Evolutionary conservation across 2,113 vertebrate genomes (phyloP), one percentile per base, ranked within the genome.

Genomic region (Orthonyx spaldingii): DNA sequence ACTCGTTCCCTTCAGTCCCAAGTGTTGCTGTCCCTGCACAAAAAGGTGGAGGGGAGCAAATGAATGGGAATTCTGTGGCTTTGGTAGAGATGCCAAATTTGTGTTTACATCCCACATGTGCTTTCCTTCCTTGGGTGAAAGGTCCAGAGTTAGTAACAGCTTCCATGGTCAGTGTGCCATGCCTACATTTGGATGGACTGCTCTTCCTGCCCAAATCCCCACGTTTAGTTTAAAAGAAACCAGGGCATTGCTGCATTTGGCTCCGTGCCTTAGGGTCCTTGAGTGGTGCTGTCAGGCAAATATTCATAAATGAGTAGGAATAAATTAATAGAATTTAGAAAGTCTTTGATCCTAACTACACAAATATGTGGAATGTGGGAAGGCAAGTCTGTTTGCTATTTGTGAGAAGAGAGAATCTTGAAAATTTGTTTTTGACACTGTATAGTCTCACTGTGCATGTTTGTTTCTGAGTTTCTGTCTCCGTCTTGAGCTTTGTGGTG

Each of bases 391-490:
- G 50, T 80, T 85, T 87, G 74, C 74, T 89, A 33, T 86, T 95
- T 86, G 64, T 75, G 64, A 69, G 77, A 75, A 63, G 37, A 53
- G 39, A 79, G 55, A 23, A 59, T 68, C 49, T 69, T 75, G 71
- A 86, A 81, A 86, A 92, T 70, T 92, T 82, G n/a, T 37, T 92
- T 84, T 64, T 90, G 83, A 70, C 47, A 47, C 17, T 55, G 27
- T 61, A 75, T 95, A 71, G n/a, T 53, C 74, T 85, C 26, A 17
- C 47, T 18, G 24, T 57, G 41, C 57, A 2, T 47, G 79, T 75
- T 94, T 81, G 32, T 56, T 91, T 80, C 47, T 16, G n/a, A 85
- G 64, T 84, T 80, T 82, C 69, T 72, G 30, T 81, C 53, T 89
- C 84, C 28, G 4, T 69, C 75, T 52, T 68, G 56, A 81, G 88